Conservation (phyloP, 2,113 vertebrate species). For the Chaetodon auriga region DNA sequence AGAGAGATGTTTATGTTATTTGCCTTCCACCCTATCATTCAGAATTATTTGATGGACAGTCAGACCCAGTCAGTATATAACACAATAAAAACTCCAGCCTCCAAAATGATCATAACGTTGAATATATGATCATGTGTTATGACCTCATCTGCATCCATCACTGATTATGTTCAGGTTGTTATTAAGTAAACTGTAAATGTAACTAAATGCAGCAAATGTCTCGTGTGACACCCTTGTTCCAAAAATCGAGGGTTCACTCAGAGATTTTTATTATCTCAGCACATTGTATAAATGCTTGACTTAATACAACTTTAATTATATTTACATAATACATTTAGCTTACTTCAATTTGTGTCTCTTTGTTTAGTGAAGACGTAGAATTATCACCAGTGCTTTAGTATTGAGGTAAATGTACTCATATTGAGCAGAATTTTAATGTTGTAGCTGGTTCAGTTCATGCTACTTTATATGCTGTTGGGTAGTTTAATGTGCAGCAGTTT, state of each 20-base stretch:
- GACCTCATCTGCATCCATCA: neutral
- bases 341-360: neutral
- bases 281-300: too few species aligned
- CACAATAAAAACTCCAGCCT: neutral
- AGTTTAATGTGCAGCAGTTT: neutral
- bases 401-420: neutral
- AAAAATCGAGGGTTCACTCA: too few species aligned
- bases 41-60: neutral
- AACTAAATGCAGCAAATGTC: neutral
- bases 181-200: neutral
- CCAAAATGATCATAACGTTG: neutral
- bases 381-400: neutral
- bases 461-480: neutral
- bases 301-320: neutral
- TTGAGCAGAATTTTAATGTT: neutral
- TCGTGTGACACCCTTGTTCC: too few species aligned
- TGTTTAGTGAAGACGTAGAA: neutral
- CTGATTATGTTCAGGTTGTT: neutral
- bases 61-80: neutral
- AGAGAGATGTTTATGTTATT: neutral
- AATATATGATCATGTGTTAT: neutral
- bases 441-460: neutral
- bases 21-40: neutral
- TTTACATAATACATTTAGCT: neutral
- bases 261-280: neutral